Conservation (phyloP, 2,797 vertebrate genomes). For the Chlorospingus semifuscus region DNA sequence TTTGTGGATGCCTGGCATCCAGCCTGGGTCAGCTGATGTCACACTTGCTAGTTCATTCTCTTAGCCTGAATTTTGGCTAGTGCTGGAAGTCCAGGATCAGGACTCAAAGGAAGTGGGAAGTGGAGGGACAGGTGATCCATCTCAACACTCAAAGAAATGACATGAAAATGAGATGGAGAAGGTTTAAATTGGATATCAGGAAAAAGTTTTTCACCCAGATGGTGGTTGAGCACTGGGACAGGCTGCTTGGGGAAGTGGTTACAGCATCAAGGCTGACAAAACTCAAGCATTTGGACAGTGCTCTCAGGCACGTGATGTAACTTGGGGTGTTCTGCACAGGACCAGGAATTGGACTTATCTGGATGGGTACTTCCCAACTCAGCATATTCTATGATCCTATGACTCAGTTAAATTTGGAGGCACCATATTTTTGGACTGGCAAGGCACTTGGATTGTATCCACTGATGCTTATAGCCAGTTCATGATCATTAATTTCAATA, state of each 20-base stretch:
- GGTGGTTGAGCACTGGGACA: rapidly evolving
- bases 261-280: not conserved
- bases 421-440: not conserved
- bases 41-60: not conserved
- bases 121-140: not conserved
- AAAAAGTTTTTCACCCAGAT: not conserved
- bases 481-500: not conserved
- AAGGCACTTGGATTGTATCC: not conserved
- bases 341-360: not conserved
- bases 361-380: not conserved
- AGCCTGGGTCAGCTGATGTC: rapidly evolving
- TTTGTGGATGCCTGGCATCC: not conserved
- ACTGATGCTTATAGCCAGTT: not conserved
- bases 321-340: no score
- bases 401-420: not conserved
- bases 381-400: not conserved
- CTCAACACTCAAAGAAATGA: not conserved
- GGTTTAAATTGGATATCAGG: not conserved
- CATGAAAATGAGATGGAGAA: rapidly evolving
- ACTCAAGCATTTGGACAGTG: not conserved
- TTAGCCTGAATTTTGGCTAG: not conserved
- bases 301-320: not conserved
- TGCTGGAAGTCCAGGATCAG: not conserved
- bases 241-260: not conserved
- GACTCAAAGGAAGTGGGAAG: not conserved